Conservation (phyloP, 2,113 vertebrate species). For the Crotalus tigris region DNA sequence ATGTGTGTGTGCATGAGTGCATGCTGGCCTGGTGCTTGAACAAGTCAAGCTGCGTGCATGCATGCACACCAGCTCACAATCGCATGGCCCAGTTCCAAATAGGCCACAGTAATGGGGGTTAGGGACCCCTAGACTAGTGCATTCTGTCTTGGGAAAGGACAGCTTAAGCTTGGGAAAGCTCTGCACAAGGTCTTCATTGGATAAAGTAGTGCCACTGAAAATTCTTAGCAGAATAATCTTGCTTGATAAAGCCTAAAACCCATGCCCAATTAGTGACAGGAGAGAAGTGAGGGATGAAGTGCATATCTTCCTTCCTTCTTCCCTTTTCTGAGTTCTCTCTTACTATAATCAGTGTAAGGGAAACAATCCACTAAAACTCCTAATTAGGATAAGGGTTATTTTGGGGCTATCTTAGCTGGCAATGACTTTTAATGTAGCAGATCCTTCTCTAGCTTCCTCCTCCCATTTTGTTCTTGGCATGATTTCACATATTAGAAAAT, state of each 20-base stretch:
- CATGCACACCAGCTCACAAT: too few species aligned
- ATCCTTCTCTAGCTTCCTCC: neutral
- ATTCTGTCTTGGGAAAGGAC: neutral
- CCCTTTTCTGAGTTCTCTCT: neutral
- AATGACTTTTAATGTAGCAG: neutral
- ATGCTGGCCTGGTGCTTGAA: rapidly evolving
- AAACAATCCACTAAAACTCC: neutral
- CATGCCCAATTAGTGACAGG: neutral
- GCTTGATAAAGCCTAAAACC: neutral
- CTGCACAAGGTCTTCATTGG: neutral
- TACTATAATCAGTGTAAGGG: neutral
- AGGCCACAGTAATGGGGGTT: neutral
- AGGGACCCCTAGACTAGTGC: neutral
- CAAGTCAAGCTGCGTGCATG: neutral
- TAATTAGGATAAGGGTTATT: neutral
- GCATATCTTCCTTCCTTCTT: neutral
- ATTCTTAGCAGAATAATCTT: neutral
- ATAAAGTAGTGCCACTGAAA: neutral
- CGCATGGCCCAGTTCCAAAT: neutral
- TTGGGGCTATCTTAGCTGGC: neutral
- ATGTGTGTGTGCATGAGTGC: too few species aligned
- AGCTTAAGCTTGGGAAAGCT: neutral
- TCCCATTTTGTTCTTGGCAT: neutral
- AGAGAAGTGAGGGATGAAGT: neutral
- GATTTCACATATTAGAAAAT: neutral